phyloP scores from a whole-genome alignment of 2,888 invertebrate species.

The Aphrophora alni region DNA sequence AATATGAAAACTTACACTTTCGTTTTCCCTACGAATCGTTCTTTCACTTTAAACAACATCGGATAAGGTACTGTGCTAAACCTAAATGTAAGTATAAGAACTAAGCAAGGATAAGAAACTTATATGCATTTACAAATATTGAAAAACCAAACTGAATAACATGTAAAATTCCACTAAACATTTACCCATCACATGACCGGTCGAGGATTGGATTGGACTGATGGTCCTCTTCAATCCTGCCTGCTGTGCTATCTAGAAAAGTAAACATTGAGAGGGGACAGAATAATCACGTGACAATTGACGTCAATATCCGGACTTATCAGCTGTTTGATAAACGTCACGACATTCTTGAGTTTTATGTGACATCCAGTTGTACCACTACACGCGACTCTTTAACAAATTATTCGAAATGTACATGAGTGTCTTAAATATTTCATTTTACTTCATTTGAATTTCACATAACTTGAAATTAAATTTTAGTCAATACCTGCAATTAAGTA shows the following conservation, averaged over 20 bases:
- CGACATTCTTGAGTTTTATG: neutral
- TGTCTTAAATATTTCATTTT: too few relatives aligned
- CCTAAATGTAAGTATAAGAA: neutral
- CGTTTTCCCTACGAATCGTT: conserved; percentile 19
- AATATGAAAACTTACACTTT: conserved; percentile 20
- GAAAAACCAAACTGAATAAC: conserved; percentile 1
- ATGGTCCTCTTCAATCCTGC: neutral
- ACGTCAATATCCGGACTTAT: neutral
- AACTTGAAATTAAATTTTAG: too few relatives aligned
- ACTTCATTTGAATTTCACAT: too few relatives aligned
- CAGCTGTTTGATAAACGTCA: conserved; percentile 9
- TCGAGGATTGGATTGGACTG: neutral
- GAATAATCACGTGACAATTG: neutral
- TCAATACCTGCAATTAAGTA: too few relatives aligned
- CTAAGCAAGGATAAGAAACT: neutral
- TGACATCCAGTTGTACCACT: neutral
- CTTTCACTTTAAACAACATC: conserved; percentile 34
- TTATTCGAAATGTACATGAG: neutral
- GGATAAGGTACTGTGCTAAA: neutral
- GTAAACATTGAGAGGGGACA: conserved; percentile 9
- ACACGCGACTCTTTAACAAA: neutral
- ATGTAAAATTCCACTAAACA: conserved; percentile 1
- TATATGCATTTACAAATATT: neutral
- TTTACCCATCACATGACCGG: neutral
- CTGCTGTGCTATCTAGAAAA: neutral